A percentile compares a stretch with the other conserved stretches of the same genome.
Conservation (phyloP, 2,888 invertebrate species). For the Amphipoea oculea region DNA sequence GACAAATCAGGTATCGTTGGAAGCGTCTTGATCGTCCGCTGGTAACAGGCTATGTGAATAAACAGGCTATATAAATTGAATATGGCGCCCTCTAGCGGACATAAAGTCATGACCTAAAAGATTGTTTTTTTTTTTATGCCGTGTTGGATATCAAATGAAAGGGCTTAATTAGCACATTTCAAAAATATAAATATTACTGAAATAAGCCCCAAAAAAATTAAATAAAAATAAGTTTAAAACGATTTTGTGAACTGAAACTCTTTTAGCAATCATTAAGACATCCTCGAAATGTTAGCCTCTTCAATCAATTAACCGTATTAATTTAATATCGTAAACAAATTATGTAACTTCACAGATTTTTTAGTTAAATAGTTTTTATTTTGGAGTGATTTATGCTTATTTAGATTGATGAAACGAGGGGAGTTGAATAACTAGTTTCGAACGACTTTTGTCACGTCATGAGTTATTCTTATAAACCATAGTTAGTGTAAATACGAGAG, state of each 20-base stretch:
- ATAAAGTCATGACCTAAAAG: no score
- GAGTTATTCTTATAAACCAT: background rate
- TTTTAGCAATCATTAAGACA: background rate
- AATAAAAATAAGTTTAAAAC: no score
- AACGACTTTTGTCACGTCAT: background rate
- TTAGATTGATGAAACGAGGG: background rate
- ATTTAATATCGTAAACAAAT: background rate
- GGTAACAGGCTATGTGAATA: no score
- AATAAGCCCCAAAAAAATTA: no score
- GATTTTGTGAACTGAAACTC: background rate
- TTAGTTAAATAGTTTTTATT: background rate
- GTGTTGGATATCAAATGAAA: no score
- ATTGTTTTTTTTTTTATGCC: no score
- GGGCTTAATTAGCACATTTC: no score
- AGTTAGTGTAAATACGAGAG: background rate
- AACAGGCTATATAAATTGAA: no score
- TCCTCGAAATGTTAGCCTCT: background rate
- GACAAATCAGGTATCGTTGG: no score
- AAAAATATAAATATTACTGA: no score
- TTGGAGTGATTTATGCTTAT: background rate
- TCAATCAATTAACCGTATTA: background rate
- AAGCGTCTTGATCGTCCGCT: no score
- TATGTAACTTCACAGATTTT: background rate
- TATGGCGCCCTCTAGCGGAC: no score
- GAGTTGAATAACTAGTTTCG: background rate